phyloP scores from a whole-genome alignment of 2,888 invertebrate species.

The Dryococelus australis region DNA sequence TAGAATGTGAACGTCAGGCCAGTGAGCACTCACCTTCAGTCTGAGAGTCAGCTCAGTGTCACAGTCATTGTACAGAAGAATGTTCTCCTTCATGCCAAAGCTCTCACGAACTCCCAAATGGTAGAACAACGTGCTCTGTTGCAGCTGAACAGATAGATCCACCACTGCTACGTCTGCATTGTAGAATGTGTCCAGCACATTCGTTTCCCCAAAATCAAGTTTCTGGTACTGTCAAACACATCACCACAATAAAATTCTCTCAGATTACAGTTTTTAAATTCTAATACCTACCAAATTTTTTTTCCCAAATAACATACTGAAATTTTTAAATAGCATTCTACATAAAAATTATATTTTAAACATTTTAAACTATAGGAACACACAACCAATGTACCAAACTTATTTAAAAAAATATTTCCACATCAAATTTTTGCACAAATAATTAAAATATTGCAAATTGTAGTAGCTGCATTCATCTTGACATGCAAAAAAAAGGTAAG shows the following conservation, averaged over 20 bases:
- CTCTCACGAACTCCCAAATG: constrained; percentile 97
- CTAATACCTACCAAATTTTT: no score
- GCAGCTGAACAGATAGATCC: constrained; percentile 88
- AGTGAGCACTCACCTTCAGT: constrained; percentile 72
- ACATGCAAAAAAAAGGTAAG: no score
- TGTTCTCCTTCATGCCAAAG: constrained; percentile 96
- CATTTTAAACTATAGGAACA: no score
- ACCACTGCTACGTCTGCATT: constrained; percentile 98
- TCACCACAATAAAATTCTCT: constrained; percentile 18
- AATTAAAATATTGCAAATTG: no score
- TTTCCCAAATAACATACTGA: no score
- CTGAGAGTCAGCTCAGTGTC: constrained; percentile 87
- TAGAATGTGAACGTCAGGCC: no score
- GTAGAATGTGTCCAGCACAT: constrained; percentile 93
- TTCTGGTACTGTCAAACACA: constrained; percentile 84
- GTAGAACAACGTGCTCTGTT: constrained; percentile 94
- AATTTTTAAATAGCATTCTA: no score
- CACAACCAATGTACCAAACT: no score
- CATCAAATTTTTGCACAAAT: no score
- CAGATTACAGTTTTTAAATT: not conserved
- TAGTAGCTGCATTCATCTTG: no score
- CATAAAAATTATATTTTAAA: no score
- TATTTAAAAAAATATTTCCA: no score
- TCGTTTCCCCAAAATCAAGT: constrained; percentile 96
- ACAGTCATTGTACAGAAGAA: constrained; percentile 86